Conservation (phyloP, 2,888 invertebrate species). For the Gerosis bhagava region DNA sequence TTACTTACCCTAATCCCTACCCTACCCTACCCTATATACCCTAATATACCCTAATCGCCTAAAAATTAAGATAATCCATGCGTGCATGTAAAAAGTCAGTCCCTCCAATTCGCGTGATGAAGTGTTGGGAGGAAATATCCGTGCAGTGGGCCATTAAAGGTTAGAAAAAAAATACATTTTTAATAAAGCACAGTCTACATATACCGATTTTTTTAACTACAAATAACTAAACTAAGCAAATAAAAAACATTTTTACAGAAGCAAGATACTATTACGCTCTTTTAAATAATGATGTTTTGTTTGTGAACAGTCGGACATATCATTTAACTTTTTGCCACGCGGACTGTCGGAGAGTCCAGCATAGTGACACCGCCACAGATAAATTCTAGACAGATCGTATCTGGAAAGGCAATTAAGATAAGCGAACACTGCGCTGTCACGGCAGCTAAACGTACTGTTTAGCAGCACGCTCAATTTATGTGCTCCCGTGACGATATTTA, state of each 20-base stretch:
- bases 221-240: too few relatives aligned
- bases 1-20: too few relatives aligned
- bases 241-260: background rate
- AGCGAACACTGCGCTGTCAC: slow-evolving; percentile 69
- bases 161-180: too few relatives aligned
- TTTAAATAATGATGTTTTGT: slow-evolving; percentile 13
- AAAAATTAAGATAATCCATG: too few relatives aligned
- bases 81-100: too few relatives aligned
- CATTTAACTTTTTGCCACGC: slow-evolving; percentile 9
- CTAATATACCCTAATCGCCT: too few relatives aligned
- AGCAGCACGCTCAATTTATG: slow-evolving; percentile 55
- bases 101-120: too few relatives aligned
- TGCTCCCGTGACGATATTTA: slow-evolving; percentile 42
- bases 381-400: slow-evolving; percentile 55
- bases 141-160: too few relatives aligned
- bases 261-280: slow-evolving; percentile 1
- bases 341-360: slow-evolving; percentile 2
- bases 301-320: background rate
- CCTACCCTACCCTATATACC: too few relatives aligned
- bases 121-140: too few relatives aligned
- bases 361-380: slow-evolving; percentile 46
- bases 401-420: slow-evolving; percentile 75
- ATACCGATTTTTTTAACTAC: too few relatives aligned
- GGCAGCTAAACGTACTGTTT: slow-evolving; percentile 59
- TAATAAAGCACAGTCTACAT: too few relatives aligned